These are phyloP conservation scores for Ormyrus pomaceus DNA, from an alignment of 2,888 invertebrate species.

Conservation along the genomic window DNA sequence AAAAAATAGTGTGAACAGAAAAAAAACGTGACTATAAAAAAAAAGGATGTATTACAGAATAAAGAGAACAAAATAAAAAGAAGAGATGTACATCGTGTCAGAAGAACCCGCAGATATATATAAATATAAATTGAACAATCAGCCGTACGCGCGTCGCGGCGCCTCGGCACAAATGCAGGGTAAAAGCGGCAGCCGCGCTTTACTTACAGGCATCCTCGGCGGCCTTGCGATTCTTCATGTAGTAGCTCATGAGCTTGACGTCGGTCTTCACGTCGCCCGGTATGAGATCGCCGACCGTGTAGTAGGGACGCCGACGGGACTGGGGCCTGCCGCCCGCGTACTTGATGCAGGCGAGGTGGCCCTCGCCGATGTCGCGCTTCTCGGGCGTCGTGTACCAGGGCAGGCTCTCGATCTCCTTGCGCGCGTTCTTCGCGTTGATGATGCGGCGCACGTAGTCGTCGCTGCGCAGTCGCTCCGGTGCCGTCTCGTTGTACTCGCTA, in stretches of 20 bases:
- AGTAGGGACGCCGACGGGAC: conserved; percentile 85
- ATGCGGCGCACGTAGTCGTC: conserved; percentile 86
- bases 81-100: background rate
- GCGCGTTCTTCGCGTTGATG: conserved; percentile 80
- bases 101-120: background rate
- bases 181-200: background rate
- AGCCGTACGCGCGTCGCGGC: conserved; percentile 18
- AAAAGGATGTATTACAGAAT: background rate
- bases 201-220: conserved; percentile 77
- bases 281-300: conserved; percentile 80
- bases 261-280: conserved; percentile 86
- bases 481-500: conserved; percentile 77
- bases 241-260: conserved; percentile 91
- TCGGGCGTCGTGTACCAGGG: conserved; percentile 82
- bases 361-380: conserved; percentile 79
- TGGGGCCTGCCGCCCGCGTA: conserved; percentile 89
- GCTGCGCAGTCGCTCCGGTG: conserved; percentile 79
- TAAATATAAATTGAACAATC: background rate
- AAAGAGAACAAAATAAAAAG: conserved; percentile 18
- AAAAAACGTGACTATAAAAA: conserved; percentile 27
- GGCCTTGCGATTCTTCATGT: conserved; percentile 87
- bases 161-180: conserved; percentile 6
- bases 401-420: conserved; percentile 79
- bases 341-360: conserved; percentile 89
- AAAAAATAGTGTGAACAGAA: conserved; percentile 16